A percentile compares a stretch with the other conserved stretches of the same genome.
These are phyloP conservation scores for Coryphaenoides rupestris DNA, from an alignment of 2,113 vertebrate genomes.

Conservation along the genomic window DNA sequence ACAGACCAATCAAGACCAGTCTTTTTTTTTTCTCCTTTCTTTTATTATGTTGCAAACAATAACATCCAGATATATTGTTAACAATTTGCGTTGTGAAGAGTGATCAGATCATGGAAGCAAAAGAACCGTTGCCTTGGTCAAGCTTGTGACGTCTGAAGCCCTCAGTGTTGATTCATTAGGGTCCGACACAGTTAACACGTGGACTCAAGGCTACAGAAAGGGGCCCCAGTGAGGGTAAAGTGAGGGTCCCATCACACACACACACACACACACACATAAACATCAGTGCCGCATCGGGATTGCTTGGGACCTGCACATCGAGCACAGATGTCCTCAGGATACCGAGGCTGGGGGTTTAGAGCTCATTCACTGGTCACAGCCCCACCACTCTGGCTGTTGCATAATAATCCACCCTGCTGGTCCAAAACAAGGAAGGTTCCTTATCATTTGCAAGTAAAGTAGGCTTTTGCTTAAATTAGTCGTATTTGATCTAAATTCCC, in stretches of 20 bases:
- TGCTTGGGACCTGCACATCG: constrained; percentile 66
- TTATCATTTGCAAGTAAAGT: not conserved
- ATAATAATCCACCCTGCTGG: constrained; percentile 34
- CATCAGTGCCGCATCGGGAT: constrained; percentile 61
- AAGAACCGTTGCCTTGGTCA: constrained; percentile 62
- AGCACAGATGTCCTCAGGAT: constrained; percentile 40
- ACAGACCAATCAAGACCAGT: constrained; percentile 5
- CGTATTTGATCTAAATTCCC: not conserved
- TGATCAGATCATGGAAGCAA: constrained; percentile 67
- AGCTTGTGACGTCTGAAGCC: constrained; percentile 67
- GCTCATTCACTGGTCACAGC: constrained; percentile 20
- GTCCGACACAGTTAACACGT: constrained; percentile 53
- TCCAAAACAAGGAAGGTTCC: constrained; percentile 36
- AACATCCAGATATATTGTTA: constrained; percentile 81
- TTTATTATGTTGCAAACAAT: constrained; percentile 82
- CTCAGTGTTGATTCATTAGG: constrained; percentile 63
- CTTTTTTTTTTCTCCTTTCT: constrained; percentile 45
- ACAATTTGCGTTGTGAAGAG: constrained; percentile 76
- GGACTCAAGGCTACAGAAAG: constrained; percentile 41
- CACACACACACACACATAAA: no score
- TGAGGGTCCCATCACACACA: constrained; percentile 55
- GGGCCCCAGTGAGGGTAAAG: constrained; percentile 48
- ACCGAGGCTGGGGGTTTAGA: constrained; percentile 20
- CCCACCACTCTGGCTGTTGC: constrained; percentile 13
- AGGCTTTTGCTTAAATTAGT: no score